Percentiles rank a stretch among this genome's conserved stretches.
These are phyloP conservation scores for Platycheirus rosarum DNA, from an alignment of 2,888 invertebrate genomes.

Conservation along the genomic window DNA sequence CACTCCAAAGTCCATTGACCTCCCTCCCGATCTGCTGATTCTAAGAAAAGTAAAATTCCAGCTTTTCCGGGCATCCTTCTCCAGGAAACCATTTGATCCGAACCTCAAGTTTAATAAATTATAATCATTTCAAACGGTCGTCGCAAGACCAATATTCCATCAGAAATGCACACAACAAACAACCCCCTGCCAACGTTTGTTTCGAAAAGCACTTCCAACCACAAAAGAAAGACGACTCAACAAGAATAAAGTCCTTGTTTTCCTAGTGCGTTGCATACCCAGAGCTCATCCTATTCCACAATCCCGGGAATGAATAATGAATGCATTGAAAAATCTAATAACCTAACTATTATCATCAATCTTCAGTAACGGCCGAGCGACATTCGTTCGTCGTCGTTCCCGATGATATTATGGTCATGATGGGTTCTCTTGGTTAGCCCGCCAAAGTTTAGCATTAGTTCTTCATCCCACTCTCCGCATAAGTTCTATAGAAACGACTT, in stretches of 20 bases:
- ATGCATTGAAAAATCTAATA: conserved; percentile 73
- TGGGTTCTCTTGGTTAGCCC: conserved; percentile 5
- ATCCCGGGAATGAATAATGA: conserved; percentile 67
- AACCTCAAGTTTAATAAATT: conserved; percentile 51
- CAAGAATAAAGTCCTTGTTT: conserved; percentile 38
- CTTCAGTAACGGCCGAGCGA: conserved; percentile 64
- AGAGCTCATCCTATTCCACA: conserved; percentile 39
- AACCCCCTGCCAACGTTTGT: conserved; percentile 2
- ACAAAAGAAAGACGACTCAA: neutral
- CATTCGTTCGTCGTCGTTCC: conserved; percentile 54
- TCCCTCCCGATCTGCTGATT: neutral
- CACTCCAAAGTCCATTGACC: conserved; percentile 28
- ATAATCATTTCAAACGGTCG: conserved; percentile 64
- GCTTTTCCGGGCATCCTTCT: conserved; percentile 8
- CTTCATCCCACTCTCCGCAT: conserved; percentile 16
- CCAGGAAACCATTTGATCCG: conserved; percentile 53
- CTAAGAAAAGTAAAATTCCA: conserved; percentile 28
- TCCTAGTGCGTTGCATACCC: neutral
- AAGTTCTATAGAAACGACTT: neutral
- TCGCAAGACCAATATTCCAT: conserved; percentile 56
- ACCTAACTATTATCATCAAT: conserved; percentile 73
- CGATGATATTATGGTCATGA: conserved; percentile 1
- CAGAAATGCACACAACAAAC: conserved; percentile 33
- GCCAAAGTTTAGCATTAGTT: conserved; percentile 9
- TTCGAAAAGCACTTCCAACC: conserved; percentile 14